phyloP scores from a whole-genome alignment of 2,888 invertebrate genomes.

The Diogma glabrata region DNA sequence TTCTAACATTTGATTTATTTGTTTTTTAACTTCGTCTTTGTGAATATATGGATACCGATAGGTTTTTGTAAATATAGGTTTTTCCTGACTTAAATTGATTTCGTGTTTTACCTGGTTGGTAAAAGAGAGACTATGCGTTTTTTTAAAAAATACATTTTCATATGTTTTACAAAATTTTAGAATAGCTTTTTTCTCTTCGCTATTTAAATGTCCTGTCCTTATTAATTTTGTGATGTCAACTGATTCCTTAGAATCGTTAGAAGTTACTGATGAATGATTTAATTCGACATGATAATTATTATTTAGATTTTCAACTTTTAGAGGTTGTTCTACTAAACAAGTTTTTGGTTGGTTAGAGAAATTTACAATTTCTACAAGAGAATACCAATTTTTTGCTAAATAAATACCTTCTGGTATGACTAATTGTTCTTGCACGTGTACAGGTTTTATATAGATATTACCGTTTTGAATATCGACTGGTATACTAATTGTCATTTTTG shows the following conservation, averaged over 20 bases:
- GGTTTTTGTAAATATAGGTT: neutral
- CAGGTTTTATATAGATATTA: conserved; percentile 12
- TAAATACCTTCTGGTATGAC: conserved; percentile 16
- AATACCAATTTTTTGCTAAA: conserved; percentile 13
- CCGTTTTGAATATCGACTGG: conserved; percentile 14
- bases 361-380: conserved; percentile 14
- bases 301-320: conserved; percentile 9
- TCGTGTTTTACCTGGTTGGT: neutral
- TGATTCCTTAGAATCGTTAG: neutral
- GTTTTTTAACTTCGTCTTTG: neutral
- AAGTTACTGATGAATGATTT: too few species aligned
- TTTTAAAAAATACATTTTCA: conserved; percentile 1
- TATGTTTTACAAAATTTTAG: conserved; percentile 16
- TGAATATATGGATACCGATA: neutral
- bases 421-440: conserved; percentile 12
- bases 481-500: neutral
- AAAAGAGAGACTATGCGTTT: neutral
- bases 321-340: conserved; percentile 14
- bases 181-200: conserved; percentile 15
- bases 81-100: neutral
- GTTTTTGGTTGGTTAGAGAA: conserved; percentile 7
- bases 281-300: neutral
- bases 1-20: too few species aligned
- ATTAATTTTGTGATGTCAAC: neutral
- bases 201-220: conserved; percentile 15